Percentiles rank a stretch among this genome's conserved stretches.
These are phyloP conservation scores for Drepana arcuata DNA, from an alignment of 1,140 invertebrate genomes.

Conservation along the genomic window DNA sequence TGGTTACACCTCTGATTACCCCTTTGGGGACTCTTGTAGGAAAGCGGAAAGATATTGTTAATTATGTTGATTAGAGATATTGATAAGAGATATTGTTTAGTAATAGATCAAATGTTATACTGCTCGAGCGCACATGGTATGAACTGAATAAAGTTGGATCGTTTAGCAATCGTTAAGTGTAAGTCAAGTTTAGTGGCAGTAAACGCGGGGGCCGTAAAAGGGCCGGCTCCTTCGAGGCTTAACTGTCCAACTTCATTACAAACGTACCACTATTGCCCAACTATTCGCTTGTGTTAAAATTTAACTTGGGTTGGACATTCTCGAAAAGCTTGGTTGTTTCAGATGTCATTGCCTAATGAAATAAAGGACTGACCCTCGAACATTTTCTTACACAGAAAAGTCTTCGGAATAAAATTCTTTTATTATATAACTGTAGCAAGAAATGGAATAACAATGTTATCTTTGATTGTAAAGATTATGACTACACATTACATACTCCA, in stretches of 20 bases:
- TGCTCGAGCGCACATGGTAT: not conserved
- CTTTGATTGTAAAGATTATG: too few relatives aligned
- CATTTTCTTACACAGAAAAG: not conserved
- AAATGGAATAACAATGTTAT: not conserved
- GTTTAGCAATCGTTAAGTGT: conserved; percentile 16
- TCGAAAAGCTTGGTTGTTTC: not conserved
- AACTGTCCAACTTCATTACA: conserved; percentile 33
- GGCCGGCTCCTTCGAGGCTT: conserved; percentile 14
- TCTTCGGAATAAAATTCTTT: not conserved
- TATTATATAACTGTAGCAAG: not conserved
- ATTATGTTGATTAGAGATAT: not conserved
- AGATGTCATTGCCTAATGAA: not conserved
- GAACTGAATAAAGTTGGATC: not conserved
- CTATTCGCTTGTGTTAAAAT: not conserved
- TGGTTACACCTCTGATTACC: not conserved
- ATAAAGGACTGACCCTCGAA: not conserved
- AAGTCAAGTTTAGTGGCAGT: conserved; percentile 40
- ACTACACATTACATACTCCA: too few relatives aligned
- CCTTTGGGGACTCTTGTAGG: not conserved
- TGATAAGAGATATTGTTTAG: not conserved
- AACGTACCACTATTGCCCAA: conserved; percentile 4
- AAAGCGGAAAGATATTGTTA: not conserved
- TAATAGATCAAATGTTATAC: not conserved
- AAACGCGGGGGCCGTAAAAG: conserved; percentile 33
- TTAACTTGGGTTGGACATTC: not conserved